These are phyloP conservation scores for Resseliella maxima DNA, from an alignment of 2,888 invertebrate species.

Conservation along the genomic window DNA sequence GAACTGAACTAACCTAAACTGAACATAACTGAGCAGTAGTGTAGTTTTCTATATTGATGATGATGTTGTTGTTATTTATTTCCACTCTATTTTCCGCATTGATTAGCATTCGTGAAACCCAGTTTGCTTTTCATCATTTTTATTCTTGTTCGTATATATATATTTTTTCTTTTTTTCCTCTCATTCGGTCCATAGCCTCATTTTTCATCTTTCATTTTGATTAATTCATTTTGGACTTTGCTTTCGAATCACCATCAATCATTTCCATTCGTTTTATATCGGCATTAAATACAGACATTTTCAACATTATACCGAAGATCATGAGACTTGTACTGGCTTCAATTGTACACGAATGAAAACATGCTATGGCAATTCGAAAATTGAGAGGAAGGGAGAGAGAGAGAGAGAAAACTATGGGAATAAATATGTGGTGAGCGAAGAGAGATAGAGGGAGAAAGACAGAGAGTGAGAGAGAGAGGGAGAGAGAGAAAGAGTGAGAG, in stretches of 20 bases:
- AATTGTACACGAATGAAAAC: too few species aligned
- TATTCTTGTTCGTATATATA: too few species aligned
- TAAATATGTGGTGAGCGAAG: not conserved
- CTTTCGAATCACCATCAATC: constrained; percentile 56
- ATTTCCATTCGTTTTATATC: constrained; percentile 31
- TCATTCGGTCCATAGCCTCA: constrained; percentile 13
- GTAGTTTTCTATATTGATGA: not conserved
- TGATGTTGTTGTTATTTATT: constrained; percentile 20
- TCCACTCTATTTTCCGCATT: constrained; percentile 43
- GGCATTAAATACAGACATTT: constrained; percentile 53
- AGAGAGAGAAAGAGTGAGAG: not conserved
- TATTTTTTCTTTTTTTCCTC: not conserved
- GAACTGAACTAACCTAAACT: not conserved
- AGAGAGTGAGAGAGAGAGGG: not conserved
- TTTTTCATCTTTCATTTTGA: constrained; percentile 57
- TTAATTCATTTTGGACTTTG: constrained; percentile 57
- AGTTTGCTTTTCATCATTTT: not conserved
- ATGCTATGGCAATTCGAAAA: too few species aligned
- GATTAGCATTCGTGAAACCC: constrained; percentile 32
- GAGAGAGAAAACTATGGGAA: too few species aligned
- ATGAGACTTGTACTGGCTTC: not conserved
- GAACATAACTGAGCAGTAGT: too few species aligned
- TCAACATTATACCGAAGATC: constrained; percentile 29
- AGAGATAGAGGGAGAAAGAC: not conserved
- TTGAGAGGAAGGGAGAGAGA: too few species aligned